Percentiles rank a stretch among this genome's conserved stretches.
These are phyloP conservation scores for Semaprochilodus insignis DNA, from an alignment of 2,797 vertebrate genomes.

Conservation along the genomic window DNA sequence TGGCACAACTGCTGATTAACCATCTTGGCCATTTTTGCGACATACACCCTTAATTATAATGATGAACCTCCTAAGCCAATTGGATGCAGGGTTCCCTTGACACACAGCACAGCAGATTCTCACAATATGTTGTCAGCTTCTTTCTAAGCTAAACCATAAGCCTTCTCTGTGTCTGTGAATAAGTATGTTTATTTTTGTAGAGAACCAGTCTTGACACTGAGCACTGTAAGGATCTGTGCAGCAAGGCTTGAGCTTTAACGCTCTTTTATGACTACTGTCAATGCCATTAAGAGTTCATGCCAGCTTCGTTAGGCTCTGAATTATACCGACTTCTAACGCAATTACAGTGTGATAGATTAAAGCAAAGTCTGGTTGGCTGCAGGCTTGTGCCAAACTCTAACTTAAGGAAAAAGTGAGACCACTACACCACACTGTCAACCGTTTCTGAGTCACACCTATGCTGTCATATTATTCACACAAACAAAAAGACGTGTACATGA, in stretches of 20 bases:
- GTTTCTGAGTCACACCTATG: background rate
- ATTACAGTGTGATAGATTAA: background rate
- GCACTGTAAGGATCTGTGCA: background rate
- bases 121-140: too few species aligned
- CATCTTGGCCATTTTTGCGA: too few species aligned
- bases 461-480: background rate
- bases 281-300: background rate
- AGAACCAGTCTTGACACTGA: background rate
- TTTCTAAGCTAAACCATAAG: too few species aligned
- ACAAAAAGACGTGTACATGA: background rate
- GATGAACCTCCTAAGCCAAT: too few species aligned
- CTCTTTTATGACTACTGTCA: background rate
- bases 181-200: too few species aligned
- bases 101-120: too few species aligned
- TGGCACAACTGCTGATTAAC: too few species aligned
- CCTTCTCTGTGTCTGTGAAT: too few species aligned
- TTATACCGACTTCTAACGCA: background rate
- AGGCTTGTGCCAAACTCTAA: background rate
- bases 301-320: background rate
- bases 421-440: background rate
- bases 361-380: background rate
- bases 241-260: background rate
- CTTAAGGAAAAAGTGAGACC: background rate
- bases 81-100: too few species aligned
- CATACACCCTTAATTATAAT: too few species aligned